Conservation (phyloP, 2,888 invertebrate species). For the Noctua pronuba region DNA sequence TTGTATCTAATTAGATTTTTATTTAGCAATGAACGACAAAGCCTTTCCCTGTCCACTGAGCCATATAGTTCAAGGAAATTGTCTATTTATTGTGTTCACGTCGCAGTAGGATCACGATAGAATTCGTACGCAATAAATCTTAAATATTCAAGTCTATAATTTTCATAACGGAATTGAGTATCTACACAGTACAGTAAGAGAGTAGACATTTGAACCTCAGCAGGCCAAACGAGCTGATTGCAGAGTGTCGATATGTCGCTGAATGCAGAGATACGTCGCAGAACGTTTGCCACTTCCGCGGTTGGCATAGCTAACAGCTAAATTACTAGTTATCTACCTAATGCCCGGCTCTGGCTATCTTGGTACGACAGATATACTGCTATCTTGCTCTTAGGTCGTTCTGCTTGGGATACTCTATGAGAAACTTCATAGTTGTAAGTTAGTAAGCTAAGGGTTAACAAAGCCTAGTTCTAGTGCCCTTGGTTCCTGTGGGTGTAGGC, state of each 20-base stretch:
- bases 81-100: not conserved
- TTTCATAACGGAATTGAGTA: not conserved
- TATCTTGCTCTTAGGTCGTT: slow-evolving; percentile 4
- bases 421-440: not conserved
- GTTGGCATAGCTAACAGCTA: slow-evolving; percentile 48
- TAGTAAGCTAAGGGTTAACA: not conserved
- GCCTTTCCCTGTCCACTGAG: not conserved
- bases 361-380: slow-evolving; percentile 17
- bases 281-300: slow-evolving; percentile 47
- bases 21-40: not conserved
- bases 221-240: slow-evolving; percentile 37
- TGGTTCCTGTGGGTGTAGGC: not conserved
- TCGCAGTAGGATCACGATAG: not conserved
- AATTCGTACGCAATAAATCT: not conserved
- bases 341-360: slow-evolving; percentile 21
- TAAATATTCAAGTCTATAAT: not conserved
- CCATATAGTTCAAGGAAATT: no score
- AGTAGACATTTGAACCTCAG: slow-evolving; percentile 17
- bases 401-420: not conserved
- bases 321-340: slow-evolving; percentile 51
- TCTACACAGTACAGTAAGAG: not conserved
- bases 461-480: not conserved
- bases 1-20: not conserved
- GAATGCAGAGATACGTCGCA: slow-evolving; percentile 42
- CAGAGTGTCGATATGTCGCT: slow-evolving; percentile 33